Conservation (phyloP, 64 coral and sea anemone species). For the Porites lutea region DNA sequence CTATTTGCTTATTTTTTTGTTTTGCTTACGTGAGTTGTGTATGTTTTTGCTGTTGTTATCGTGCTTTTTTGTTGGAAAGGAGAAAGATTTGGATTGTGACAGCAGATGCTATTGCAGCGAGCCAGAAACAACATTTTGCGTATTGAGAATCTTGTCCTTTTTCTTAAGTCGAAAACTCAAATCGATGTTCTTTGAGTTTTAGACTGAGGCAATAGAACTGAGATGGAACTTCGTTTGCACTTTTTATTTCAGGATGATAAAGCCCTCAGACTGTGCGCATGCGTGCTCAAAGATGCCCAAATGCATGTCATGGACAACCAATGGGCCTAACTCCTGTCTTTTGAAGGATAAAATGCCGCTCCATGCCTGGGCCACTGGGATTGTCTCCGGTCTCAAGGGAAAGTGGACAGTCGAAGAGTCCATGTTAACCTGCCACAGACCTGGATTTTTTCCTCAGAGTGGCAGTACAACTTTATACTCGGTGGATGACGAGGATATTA, state of each 20-base stretch:
- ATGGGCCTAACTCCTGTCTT: constrained; percentile 89
- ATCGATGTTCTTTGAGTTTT: neutral
- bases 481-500: constrained; percentile 45
- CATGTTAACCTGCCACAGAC: constrained; percentile 81
- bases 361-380: constrained; percentile 86
- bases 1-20: too few relatives aligned
- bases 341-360: constrained; percentile 91
- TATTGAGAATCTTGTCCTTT: too few relatives aligned
- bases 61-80: too few relatives aligned
- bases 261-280: constrained; percentile 82
- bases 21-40: too few relatives aligned
- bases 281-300: constrained; percentile 90
- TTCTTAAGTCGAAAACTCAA: too few relatives aligned
- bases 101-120: too few relatives aligned
- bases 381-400: constrained; percentile 85
- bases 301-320: constrained; percentile 91
- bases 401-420: constrained; percentile 73
- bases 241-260: constrained; percentile 61
- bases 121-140: too few relatives aligned
- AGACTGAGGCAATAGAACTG: neutral
- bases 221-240: neutral
- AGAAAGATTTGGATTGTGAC: too few relatives aligned
- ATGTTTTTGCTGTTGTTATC: too few relatives aligned
- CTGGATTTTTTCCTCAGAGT: constrained; percentile 89
- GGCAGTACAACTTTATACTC: constrained; percentile 81